Base-by-base conservation (phyloP, 2,113 vertebrate genomes). In the Fregata magnificens region DNA sequence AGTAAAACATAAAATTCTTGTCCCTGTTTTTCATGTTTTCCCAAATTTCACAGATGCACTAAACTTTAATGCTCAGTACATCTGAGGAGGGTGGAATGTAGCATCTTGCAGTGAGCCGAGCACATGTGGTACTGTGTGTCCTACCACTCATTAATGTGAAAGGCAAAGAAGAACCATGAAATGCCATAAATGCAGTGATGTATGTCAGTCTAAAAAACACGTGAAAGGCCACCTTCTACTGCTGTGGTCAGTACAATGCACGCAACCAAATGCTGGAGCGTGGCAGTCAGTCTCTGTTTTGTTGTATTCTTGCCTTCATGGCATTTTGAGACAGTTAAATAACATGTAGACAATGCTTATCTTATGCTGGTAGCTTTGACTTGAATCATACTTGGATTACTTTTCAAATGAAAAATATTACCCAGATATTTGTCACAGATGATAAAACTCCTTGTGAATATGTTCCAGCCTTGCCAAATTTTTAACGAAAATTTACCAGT, bases 111-210 rank as follows among this genome's bases (percentile, higher is more conserved):
- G n/a, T 20, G 61, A 94, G 88, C 61, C 65, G 59, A 92, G 77
- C 88, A 97, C 77, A 93, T 78, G 52, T 88, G 86, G 82, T 82
- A 58, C 44, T 81, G 34, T 86, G 92, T 95, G 94, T 94, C 72
- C 88, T 87, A 92, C 73, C 36, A 16, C 69, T 97, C 86, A 87
- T 84, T 91, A 79, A 72, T 79, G 86, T 61, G 72, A 84, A 93
- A 93, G 80, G 69, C 77, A 91, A 91, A 67, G 71, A 52, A 81
- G 69, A 62, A 70, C 52, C 86, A 92, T 14, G 56, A 81, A 90
- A 78, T 89, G 52, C 58, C 70, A 72, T 67, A 84, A 95, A 91
- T 40, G 69, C 69, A 84, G 61, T 88, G 80, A 80, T 76, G 42
- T 67, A 83, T 44, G 69, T 91, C 76, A 88, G 65, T 34, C 36